Conservation (phyloP, 2,797 vertebrate species). For the Luscinia megarhynchos region DNA sequence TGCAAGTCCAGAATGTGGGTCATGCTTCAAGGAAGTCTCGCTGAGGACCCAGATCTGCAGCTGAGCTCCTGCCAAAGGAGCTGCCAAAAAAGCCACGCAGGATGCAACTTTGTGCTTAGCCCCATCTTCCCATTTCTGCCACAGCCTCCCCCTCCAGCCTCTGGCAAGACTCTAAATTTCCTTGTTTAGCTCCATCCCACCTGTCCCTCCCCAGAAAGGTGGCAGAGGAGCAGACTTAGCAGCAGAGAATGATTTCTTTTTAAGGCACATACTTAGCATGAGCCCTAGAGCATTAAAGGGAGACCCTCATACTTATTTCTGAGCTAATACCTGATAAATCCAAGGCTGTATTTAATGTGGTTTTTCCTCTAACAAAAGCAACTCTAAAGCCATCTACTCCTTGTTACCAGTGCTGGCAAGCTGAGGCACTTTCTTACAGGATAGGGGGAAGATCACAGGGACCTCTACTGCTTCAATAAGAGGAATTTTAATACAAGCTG, state of each 20-base stretch:
- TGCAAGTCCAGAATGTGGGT: background rate
- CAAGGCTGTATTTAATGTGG: background rate
- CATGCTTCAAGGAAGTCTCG: background rate
- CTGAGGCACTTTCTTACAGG: constrained; percentile 17
- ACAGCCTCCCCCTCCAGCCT: background rate
- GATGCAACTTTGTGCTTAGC: background rate
- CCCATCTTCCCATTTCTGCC: background rate
- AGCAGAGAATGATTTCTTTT: background rate
- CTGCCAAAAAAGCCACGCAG: background rate
- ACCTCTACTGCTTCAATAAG: background rate
- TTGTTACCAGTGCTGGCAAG: background rate
- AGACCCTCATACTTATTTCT: background rate
- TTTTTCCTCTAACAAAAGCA: background rate
- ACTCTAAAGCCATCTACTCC: background rate
- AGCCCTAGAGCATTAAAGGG: background rate
- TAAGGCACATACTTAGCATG: background rate
- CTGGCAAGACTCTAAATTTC: background rate
- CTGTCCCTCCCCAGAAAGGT: background rate
- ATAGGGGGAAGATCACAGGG: background rate
- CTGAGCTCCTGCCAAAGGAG: background rate
- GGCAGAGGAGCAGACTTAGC: background rate
- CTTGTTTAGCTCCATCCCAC: background rate
- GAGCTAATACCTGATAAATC: background rate
- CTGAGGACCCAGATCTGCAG: background rate
- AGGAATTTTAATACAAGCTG: constrained; percentile 15